Evolutionary conservation across 2,888 invertebrate genomes (phyloP), one percentile per base, ranked within the genome.

Genomic region (Synergus japonicus): DNA sequence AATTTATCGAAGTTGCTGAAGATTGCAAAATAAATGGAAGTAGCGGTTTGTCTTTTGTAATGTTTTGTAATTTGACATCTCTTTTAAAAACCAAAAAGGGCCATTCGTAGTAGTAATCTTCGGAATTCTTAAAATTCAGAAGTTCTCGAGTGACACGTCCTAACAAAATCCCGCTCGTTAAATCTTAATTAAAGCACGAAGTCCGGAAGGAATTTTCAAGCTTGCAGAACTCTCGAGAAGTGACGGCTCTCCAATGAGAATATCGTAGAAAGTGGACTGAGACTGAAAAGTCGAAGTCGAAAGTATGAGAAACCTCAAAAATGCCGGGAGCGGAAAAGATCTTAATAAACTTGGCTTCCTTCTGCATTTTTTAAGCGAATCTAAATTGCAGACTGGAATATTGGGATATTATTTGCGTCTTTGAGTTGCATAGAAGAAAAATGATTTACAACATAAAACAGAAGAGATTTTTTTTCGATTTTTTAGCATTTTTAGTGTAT

Each of bases 141-240:
- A 60, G 22, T 60, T 18, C 12, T 60, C 22, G 22, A 60, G 60
- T 60, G 60, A 60, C 60, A 60, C 22, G 60, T 60, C 22, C 12
- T 12, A n/a, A n/a, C 18, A 18, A 10, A 10, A 10, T 12, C 60
- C 22, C 18, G 1, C 60, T 60, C 60, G 60, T 60, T 60, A 60
- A 60, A 22, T 60, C 60, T 60, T 60, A 60, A 60, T 60, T 60
- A 22, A 54, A 60, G 60, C 60, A 60, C 60, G 60, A 60, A 60
- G 60, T 60, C 60, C 60, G 22, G 22, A 22, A 60, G 60, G 60
- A 60, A 60, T 60, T 60, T 60, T 22, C 60, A 1, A 22, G 22
- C 60, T 22, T 10, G 10, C 22, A n/a, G 22, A 60, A 60, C 60
- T 60, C 60, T 60, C 12, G 22, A 60, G 60, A 10, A 2, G 60